Percentiles rank a stretch among this genome's conserved stretches.
phyloP scores from a whole-genome alignment of 2,888 invertebrate species.

The Argyresthia goedartella region DNA sequence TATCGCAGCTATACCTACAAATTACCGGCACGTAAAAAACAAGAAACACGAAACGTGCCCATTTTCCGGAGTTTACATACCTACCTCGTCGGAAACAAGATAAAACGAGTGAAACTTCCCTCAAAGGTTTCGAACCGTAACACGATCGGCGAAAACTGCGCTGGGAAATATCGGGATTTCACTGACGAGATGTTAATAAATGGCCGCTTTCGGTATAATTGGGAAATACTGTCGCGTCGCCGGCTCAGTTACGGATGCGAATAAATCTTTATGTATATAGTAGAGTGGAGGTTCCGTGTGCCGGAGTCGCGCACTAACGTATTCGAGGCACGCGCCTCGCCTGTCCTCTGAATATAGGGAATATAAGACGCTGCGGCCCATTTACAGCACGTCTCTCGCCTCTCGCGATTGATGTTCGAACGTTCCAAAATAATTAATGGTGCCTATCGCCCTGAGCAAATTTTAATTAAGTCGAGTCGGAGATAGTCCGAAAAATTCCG shows the following conservation, averaged over 20 bases:
- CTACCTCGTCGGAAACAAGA: background rate
- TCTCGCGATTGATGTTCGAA: slow-evolving; percentile 45
- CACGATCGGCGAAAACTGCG: background rate
- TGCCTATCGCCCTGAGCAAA: slow-evolving; percentile 39
- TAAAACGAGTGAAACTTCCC: background rate
- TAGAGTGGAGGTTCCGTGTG: slow-evolving; percentile 32
- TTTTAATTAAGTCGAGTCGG: slow-evolving; percentile 38
- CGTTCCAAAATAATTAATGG: slow-evolving; percentile 59
- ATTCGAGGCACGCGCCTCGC: slow-evolving; percentile 58
- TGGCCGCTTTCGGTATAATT: slow-evolving; percentile 65
- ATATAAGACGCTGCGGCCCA: slow-evolving; percentile 29
- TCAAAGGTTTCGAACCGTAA: background rate
- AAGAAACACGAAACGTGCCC: too few relatives aligned
- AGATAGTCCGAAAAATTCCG: slow-evolving; percentile 1
- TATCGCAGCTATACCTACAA: background rate
- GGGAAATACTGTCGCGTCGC: slow-evolving; percentile 66
- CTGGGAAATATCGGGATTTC: slow-evolving; percentile 31
- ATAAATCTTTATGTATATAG: slow-evolving; percentile 68
- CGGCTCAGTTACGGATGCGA: slow-evolving; percentile 66
- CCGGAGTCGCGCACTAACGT: slow-evolving; percentile 26
- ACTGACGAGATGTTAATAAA: slow-evolving; percentile 66
- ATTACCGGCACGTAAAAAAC: too few relatives aligned
- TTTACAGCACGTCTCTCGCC: slow-evolving; percentile 50
- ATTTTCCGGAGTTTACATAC: too few relatives aligned
- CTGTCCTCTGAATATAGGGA: slow-evolving; percentile 65